A percentile compares a stretch with the other conserved stretches of the same genome.
Conservation (phyloP, 2,113 vertebrate genomes). For the Aldabrachelys gigantea region DNA sequence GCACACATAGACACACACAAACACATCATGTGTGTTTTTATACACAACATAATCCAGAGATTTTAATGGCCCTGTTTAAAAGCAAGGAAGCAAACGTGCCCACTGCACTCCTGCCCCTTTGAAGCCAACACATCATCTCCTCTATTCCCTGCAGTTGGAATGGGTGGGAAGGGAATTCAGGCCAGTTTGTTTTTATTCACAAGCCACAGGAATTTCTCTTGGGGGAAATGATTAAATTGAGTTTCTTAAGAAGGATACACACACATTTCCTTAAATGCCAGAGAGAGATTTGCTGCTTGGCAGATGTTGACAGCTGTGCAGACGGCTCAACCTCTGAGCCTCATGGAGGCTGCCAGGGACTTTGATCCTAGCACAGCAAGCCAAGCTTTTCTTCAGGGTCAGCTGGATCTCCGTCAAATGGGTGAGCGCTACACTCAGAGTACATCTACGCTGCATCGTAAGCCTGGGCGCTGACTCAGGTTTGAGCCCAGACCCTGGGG, state of each 20-base stretch:
- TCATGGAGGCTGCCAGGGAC: background rate
- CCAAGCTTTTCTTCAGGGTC: background rate
- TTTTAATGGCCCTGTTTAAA: background rate
- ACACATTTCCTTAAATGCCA: background rate
- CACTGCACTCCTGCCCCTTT: background rate
- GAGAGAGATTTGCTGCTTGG: background rate
- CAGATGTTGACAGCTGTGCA: background rate
- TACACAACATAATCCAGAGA: background rate
- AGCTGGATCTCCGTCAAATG: background rate
- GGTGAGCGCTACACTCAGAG: background rate
- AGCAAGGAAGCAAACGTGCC: background rate
- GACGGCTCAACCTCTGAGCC: background rate
- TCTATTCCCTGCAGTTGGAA: background rate
- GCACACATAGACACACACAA: background rate
- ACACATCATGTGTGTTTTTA: background rate
- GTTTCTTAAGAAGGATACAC: background rate
- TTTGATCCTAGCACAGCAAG: background rate
- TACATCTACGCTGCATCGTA: background rate
- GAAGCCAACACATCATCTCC: too few species aligned
- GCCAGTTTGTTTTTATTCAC: background rate
- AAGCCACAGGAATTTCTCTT: background rate
- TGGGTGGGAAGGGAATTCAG: background rate
- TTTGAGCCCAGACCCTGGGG: too few species aligned
- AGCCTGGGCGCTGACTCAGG: background rate
- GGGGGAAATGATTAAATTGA: background rate